Conservation (phyloP, 2,888 invertebrate genomes). For the Drosophila neutralis region DNA sequence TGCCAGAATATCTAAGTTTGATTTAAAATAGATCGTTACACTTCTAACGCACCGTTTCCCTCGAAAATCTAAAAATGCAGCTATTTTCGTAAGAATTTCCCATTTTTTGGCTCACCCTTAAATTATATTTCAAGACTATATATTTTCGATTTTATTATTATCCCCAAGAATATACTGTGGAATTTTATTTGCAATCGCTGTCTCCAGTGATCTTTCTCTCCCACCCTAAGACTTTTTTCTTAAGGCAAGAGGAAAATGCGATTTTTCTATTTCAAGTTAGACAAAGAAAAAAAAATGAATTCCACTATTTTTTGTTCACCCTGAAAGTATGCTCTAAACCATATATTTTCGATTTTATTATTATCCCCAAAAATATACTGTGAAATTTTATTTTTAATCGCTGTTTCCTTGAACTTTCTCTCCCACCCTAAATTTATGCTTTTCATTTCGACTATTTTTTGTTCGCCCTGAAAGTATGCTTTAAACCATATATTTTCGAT, state of each 20-base stretch:
- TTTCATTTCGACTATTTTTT: not conserved
- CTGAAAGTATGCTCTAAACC: not conserved
- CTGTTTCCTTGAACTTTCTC: not conserved
- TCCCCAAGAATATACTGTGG: no score
- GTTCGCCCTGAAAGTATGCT: not conserved
- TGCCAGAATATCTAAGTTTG: not conserved
- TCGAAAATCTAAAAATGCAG: not conserved
- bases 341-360: not conserved
- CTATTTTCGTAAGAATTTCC: not conserved
- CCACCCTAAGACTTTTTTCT: no score
- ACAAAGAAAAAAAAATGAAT: not conserved
- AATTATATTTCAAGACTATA: no score
- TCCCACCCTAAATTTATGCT: not conserved
- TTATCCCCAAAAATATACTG: not conserved
- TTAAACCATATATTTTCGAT: not conserved
- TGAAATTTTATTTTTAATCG: accelerated
- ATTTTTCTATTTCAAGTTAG: no score
- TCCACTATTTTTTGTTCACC: not conserved
- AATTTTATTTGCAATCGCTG: no score
- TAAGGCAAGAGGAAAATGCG: no score
- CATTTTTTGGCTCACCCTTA: not conserved
- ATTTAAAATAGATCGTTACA: not conserved
- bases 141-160: no score
- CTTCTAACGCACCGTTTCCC: not conserved
- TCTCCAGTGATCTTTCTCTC: no score